A percentile compares a stretch with the other conserved stretches of the same genome.
These are phyloP conservation scores for Carollia perspicillata DNA, from an alignment of 2,113 vertebrate species.

Conservation along the genomic window DNA sequence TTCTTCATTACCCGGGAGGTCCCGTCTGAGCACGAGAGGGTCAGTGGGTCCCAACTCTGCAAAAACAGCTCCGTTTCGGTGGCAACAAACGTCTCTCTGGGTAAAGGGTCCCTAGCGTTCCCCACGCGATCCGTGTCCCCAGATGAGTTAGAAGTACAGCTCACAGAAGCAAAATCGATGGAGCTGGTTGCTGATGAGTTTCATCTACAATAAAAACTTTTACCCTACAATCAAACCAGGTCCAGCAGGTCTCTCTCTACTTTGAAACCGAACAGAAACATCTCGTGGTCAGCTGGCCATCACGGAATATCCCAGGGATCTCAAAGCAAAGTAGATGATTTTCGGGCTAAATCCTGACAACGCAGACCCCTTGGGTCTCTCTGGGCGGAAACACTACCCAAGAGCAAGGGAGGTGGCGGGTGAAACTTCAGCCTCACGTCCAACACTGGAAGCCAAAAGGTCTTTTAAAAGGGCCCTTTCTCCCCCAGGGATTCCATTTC, in stretches of 20 bases:
- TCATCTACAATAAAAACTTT: not conserved
- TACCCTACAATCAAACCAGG: not conserved
- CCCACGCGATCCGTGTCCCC: not conserved
- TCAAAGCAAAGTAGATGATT: not conserved
- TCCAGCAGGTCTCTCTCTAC: not conserved
- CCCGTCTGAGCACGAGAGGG: accelerated
- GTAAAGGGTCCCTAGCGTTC: not conserved
- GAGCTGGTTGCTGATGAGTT: not conserved
- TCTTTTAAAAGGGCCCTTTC: not conserved
- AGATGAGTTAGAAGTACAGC: not conserved
- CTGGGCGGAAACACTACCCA: not conserved
- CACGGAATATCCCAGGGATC: not conserved
- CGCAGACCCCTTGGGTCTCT: not conserved
- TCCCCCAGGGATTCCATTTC: not conserved
- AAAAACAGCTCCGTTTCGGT: not conserved
- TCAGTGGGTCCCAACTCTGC: accelerated
- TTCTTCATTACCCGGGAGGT: not conserved
- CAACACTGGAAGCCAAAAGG: not conserved
- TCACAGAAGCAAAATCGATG: not conserved
- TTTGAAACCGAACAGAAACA: not conserved
- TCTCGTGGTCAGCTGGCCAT: not conserved
- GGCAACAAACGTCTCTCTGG: no score
- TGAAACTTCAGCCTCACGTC: not conserved
- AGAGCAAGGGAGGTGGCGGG: no score
- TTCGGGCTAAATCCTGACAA: not conserved